phyloP scores from a whole-genome alignment of 2,113 vertebrate genomes.

The Sylvietta virens region DNA sequence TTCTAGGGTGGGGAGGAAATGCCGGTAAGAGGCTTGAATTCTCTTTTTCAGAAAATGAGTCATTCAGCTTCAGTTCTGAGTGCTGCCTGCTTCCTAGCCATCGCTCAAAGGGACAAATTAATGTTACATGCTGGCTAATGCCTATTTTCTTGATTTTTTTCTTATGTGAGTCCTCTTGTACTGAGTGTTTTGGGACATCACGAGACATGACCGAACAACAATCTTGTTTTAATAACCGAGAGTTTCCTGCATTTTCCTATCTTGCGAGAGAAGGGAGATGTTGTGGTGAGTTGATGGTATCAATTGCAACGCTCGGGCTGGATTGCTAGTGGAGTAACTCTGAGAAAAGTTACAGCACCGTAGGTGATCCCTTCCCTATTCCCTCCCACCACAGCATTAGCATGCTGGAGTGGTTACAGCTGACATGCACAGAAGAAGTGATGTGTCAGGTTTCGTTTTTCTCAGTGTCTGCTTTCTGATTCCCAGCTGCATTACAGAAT shows the following conservation, averaged over 20 bases:
- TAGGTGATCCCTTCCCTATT: background rate
- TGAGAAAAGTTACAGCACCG: background rate
- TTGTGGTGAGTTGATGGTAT: background rate
- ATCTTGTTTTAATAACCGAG: background rate
- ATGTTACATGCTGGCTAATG: background rate
- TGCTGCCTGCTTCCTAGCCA: background rate
- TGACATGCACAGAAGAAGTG: background rate
- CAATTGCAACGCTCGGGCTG: background rate
- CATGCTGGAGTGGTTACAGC: background rate
- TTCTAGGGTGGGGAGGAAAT: slow-evolving; percentile 1
- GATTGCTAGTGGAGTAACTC: background rate
- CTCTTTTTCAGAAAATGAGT: background rate
- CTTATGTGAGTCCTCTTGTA: background rate
- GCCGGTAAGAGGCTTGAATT: background rate
- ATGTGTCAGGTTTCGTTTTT: background rate
- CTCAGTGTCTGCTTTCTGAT: background rate
- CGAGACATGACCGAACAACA: background rate
- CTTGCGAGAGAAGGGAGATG: background rate
- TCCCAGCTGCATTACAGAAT: background rate
- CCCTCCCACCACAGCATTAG: too few relatives aligned
- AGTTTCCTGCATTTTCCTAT: background rate
- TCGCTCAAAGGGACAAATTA: background rate
- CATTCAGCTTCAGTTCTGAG: background rate
- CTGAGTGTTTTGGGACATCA: background rate
- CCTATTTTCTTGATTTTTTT: background rate